These are phyloP conservation scores for Cyanoramphus novaezelandiae DNA, from an alignment of 2,113 vertebrate genomes.

Conservation along the genomic window DNA sequence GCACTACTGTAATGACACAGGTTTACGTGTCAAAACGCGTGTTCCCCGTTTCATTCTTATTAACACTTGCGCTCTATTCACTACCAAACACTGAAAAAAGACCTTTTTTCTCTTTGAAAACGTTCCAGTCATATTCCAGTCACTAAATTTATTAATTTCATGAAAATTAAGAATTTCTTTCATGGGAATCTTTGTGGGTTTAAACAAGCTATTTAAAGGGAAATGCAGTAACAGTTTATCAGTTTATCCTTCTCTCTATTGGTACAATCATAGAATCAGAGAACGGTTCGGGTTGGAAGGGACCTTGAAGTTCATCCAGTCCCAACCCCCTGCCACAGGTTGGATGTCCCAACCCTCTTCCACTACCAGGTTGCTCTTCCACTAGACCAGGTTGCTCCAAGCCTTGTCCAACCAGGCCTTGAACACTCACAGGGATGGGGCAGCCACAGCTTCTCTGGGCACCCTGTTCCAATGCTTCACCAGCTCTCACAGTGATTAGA, in stretches of 20 bases:
- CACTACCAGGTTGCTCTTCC: not conserved
- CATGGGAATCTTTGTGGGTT: not conserved
- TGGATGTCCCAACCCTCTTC: not conserved
- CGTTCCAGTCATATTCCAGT: not conserved
- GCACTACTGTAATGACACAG: not conserved
- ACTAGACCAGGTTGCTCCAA: not conserved
- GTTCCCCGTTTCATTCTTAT: not conserved
- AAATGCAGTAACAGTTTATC: not conserved
- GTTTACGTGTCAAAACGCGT: not conserved
- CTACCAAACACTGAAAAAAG: not conserved
- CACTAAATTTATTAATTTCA: not conserved
- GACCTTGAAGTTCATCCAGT: not conserved
- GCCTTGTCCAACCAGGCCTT: not conserved
- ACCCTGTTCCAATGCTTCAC: not conserved
- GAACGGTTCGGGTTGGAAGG: not conserved
- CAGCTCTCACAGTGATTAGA: not conserved
- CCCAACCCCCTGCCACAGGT: not conserved
- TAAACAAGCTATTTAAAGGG: not conserved
- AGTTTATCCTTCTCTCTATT: not conserved
- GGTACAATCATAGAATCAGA: not conserved
- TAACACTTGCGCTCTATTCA: not conserved
- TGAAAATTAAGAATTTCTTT: not conserved
- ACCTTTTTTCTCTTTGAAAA: not conserved
- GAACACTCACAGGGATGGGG: not conserved
- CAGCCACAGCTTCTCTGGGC: not conserved